A percentile compares a stretch with the other conserved stretches of the same genome.
Conservation (phyloP, 1,140 invertebrate species). For the Nephila pilipes region DNA sequence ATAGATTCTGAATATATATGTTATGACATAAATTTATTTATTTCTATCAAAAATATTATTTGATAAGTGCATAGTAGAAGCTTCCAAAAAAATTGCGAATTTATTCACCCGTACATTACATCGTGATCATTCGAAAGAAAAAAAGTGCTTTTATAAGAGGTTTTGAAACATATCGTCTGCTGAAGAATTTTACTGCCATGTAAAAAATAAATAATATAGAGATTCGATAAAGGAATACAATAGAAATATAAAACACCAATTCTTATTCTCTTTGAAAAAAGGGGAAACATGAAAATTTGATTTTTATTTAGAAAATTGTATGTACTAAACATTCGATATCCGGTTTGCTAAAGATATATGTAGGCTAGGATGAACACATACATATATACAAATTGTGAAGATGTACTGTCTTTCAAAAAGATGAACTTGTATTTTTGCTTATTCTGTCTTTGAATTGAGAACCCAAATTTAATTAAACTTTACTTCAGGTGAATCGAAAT, state of each 20-base stretch:
- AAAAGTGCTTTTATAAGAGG: not conserved
- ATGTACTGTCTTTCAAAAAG: not conserved
- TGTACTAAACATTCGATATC: slow-evolving; percentile 37
- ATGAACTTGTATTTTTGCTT: not conserved
- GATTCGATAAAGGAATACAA: not conserved
- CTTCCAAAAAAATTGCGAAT: not conserved
- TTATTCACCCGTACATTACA: not conserved
- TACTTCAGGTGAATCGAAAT: slow-evolving; percentile 67
- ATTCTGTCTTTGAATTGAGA: slow-evolving; percentile 19
- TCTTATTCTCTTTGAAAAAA: not conserved
- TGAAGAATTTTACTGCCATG: not conserved
- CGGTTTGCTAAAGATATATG: not conserved
- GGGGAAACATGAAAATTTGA: not conserved
- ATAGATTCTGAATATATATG: not conserved
- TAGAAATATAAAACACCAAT: not conserved
- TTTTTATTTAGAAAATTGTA: slow-evolving; percentile 24
- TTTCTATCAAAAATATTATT: not conserved
- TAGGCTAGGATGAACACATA: not conserved
- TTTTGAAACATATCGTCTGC: not conserved
- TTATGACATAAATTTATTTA: no score
- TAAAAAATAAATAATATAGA: not conserved
- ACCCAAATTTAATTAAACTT: slow-evolving; percentile 71
- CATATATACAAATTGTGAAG: not conserved
- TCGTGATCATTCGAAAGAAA: not conserved
- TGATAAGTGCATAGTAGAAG: not conserved